Evolutionary conservation across 92 coral and sea anemone species (phyloP).

Genomic region (Meandrina meandrites): DNA sequence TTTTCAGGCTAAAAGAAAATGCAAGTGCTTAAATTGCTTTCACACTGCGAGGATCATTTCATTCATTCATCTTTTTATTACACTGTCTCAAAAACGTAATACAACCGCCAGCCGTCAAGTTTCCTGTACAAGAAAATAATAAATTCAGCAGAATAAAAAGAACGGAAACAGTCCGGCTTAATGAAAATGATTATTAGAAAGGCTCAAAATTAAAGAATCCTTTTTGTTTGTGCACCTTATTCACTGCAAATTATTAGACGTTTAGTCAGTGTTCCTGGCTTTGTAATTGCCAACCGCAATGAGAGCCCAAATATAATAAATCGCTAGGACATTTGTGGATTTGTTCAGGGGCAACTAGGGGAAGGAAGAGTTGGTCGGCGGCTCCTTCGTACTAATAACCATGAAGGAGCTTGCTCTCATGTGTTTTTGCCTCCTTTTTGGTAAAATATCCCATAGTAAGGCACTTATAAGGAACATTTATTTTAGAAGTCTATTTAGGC

Average conservation of each 20-base stretch:
- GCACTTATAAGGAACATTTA: background rate
- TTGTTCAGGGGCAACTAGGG: background rate
- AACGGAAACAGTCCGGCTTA: background rate
- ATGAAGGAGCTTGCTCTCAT: slow-evolving; percentile 2
- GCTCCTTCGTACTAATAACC: background rate
- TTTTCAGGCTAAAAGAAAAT: too few relatives aligned
- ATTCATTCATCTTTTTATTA: too few relatives aligned
- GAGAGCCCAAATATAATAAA: background rate
- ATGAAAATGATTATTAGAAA: slow-evolving; percentile 9
- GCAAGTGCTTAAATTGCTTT: too few relatives aligned
- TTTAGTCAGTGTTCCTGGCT: slow-evolving; percentile 2
- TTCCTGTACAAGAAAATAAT: background rate
- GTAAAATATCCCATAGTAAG: slow-evolving; percentile 14
- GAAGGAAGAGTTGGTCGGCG: background rate
- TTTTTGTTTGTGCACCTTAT: slow-evolving; percentile 5
- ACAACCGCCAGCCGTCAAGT: background rate
- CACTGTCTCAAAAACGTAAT: background rate
- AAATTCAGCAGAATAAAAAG: background rate
- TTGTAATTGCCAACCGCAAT: slow-evolving; percentile 1
- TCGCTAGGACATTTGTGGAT: background rate
- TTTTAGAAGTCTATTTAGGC: background rate
- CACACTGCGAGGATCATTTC: too few relatives aligned
- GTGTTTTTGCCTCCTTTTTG: background rate
- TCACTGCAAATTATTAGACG: slow-evolving; percentile 19
- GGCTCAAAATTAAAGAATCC: slow-evolving; percentile 21